Percentiles rank a stretch among this genome's conserved stretches.
Conservation (phyloP, 2,113 vertebrate species). For the Erythrolamprus reginae region DNA sequence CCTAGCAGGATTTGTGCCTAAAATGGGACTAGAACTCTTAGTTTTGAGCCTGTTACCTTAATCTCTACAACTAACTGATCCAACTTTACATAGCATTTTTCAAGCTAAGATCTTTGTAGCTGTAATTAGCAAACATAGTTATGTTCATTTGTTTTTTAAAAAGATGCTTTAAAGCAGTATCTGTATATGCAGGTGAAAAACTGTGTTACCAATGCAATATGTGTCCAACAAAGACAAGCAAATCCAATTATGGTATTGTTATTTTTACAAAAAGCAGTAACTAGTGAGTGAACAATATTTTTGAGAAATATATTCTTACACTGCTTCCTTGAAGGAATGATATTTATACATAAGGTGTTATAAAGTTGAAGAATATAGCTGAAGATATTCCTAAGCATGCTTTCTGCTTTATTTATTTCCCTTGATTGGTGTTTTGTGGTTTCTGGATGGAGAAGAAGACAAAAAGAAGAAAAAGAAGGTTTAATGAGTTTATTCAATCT, state of each 20-base stretch:
- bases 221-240: neutral
- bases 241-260: no score
- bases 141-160: neutral
- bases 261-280: conserved; percentile 1
- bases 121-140: neutral
- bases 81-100: neutral
- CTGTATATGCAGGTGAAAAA: neutral
- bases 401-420: neutral
- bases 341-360: neutral
- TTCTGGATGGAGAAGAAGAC: neutral
- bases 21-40: neutral
- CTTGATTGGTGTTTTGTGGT: neutral
- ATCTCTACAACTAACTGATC: neutral
- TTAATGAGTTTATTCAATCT: neutral
- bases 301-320: conserved; percentile 9
- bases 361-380: fast-evolving
- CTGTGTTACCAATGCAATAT: neutral
- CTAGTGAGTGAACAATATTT: neutral
- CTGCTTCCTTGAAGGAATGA: neutral
- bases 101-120: neutral
- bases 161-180: neutral
- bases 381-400: neutral
- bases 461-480: neutral
- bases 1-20: neutral
- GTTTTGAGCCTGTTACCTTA: neutral